phyloP scores from a whole-genome alignment of 2,888 invertebrate species.

The Aspidiotus rigidus region DNA sequence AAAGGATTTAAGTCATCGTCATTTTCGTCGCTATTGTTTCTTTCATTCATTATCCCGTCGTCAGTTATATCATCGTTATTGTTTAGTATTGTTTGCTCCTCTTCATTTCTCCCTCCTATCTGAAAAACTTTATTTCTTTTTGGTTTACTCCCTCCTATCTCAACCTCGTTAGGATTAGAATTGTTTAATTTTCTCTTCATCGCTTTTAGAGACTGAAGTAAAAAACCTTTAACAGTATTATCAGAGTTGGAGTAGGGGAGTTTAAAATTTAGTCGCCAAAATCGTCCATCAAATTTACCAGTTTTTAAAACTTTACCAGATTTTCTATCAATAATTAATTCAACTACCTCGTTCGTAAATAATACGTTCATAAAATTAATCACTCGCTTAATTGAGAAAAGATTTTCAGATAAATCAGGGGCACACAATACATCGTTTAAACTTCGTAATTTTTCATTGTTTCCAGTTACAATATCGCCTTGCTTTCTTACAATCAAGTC shows the following conservation, averaged over 20 bases:
- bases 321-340: neutral
- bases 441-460: neutral
- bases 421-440: neutral
- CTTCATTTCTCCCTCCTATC: neutral
- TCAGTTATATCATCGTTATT: no score
- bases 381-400: neutral
- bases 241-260: neutral
- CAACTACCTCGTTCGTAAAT: neutral
- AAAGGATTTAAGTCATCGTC: no score
- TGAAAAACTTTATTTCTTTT: neutral
- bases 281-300: neutral
- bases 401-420: neutral
- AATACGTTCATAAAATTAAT: neutral
- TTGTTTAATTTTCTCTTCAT: neutral
- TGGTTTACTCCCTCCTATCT: neutral
- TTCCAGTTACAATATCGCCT: neutral
- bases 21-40: no score
- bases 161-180: neutral
- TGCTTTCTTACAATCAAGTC: neutral
- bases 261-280: neutral
- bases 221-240: neutral
- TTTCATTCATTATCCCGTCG: no score
- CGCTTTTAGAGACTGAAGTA: neutral
- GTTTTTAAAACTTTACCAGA: neutral
- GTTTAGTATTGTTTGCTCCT: neutral